These are phyloP conservation scores for Fistularia tabacaria DNA, from an alignment of 2,797 vertebrate species.

Conservation along the genomic window DNA sequence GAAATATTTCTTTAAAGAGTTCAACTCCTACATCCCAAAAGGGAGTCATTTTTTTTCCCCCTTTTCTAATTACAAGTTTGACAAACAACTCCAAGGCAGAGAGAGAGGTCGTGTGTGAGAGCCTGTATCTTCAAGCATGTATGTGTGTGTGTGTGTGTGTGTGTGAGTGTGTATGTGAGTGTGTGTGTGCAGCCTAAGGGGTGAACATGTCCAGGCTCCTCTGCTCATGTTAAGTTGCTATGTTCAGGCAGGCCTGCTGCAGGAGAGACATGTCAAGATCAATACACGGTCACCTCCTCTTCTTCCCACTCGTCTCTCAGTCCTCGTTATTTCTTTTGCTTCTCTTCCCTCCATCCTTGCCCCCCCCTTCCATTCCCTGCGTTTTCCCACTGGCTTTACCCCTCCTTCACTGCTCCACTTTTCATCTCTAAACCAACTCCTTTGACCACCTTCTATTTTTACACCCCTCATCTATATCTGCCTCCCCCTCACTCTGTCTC, in stretches of 20 bases:
- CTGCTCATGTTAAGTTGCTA: constrained; percentile 40
- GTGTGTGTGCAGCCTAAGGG: constrained; percentile 24
- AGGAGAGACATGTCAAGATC: constrained; percentile 45
- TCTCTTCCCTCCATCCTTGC: constrained; percentile 16
- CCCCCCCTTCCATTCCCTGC: constrained; percentile 7
- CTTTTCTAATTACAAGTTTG: too few relatives aligned
- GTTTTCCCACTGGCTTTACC: constrained; percentile 1
- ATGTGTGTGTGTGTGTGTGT: constrained; percentile 5
- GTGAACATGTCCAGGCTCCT: constrained; percentile 28
- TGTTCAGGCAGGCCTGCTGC: constrained; percentile 48
- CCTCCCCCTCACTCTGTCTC: constrained; percentile 2
- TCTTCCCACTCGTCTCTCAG: constrained; percentile 16
- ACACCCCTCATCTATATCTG: constrained; percentile 24
- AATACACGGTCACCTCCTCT: constrained; percentile 49
- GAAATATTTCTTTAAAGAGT: too few relatives aligned
- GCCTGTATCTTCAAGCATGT: too few relatives aligned
- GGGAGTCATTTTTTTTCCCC: too few relatives aligned
- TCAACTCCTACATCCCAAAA: too few relatives aligned
- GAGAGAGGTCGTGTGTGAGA: constrained; percentile 1
- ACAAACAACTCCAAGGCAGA: too few relatives aligned
- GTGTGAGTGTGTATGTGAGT: constrained; percentile 2
- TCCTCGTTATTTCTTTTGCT: constrained; percentile 11
- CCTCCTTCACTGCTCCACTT: constrained; percentile 31
- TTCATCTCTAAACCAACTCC: constrained; percentile 9
- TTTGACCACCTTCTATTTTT: constrained; percentile 44